Conservation (phyloP, 1,140 invertebrate genomes). For the Neelides sp. region DNA sequence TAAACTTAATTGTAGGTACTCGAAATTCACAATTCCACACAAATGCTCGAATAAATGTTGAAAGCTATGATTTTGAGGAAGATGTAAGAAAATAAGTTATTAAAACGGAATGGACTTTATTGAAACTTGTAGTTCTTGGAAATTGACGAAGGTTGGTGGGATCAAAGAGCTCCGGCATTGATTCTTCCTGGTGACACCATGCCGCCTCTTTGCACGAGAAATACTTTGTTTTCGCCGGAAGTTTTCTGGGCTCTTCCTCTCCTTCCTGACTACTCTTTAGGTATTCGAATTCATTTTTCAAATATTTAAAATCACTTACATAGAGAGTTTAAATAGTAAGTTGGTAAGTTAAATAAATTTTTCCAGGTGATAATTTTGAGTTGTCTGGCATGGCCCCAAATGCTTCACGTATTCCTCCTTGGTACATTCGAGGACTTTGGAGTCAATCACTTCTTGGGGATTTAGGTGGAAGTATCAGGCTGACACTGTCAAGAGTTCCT, state of each 20-base stretch:
- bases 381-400: conserved; percentile 15
- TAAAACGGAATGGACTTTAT: too few species aligned
- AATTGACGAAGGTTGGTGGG: conserved; percentile 33
- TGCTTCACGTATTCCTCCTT: conserved; percentile 26
- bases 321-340: not conserved
- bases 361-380: conserved; percentile 10
- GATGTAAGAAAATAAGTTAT: too few species aligned
- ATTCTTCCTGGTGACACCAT: conserved; percentile 33
- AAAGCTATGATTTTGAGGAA: too few species aligned
- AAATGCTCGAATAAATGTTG: too few species aligned
- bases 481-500: conserved; percentile 31
- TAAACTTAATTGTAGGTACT: too few species aligned
- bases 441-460: conserved; percentile 33
- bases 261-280: conserved; percentile 30
- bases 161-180: conserved; percentile 32
- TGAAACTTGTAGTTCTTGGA: conserved; percentile 32
- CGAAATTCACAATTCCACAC: too few species aligned
- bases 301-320: not conserved
- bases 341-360: conserved; percentile 2
- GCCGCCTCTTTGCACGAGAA: conserved; percentile 33
- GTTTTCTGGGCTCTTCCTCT: conserved; percentile 34
- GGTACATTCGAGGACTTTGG: conserved; percentile 32
- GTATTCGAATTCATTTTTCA: conserved; percentile 6
- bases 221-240: conserved; percentile 32
- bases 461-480: conserved; percentile 32